Evolutionary conservation across 2,888 invertebrate species (phyloP).

Genomic region (Cryptus armator): DNA sequence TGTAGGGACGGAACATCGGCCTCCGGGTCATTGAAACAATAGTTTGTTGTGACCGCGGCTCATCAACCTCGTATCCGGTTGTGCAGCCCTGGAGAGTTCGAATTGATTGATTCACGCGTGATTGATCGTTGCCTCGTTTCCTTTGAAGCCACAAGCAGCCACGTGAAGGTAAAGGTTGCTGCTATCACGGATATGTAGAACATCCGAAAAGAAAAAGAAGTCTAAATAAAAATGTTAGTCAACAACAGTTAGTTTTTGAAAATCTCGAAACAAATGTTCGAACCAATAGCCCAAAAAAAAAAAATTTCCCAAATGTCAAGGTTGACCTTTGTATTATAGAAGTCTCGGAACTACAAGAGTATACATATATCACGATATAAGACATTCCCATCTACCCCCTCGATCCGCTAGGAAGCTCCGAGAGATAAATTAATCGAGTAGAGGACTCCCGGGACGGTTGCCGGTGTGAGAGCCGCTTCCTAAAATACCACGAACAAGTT

Average conservation of each 20-base stretch:
- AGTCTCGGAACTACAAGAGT: constrained; percentile 10
- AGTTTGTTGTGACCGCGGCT: constrained; percentile 78
- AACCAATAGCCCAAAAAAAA: background rate
- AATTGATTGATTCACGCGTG: constrained; percentile 76
- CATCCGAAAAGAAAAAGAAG: background rate
- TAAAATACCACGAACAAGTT: constrained; percentile 81
- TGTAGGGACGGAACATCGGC: constrained; percentile 46
- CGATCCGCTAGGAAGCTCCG: constrained; percentile 36
- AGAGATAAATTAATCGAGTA: constrained; percentile 76
- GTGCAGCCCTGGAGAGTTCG: constrained; percentile 46
- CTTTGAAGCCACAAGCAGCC: constrained; percentile 17
- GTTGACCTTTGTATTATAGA: background rate
- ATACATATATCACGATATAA: constrained; percentile 47
- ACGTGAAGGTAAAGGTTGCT: constrained; percentile 1
- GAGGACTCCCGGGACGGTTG: constrained; percentile 58
- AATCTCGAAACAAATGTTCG: background rate
- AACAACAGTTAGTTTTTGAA: background rate
- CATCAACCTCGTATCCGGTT: constrained; percentile 73
- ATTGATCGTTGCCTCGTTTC: constrained; percentile 74
- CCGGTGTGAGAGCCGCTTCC: constrained; percentile 71
- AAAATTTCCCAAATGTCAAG: constrained; percentile 40
- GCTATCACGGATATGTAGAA: background rate
- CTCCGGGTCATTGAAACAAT: constrained; percentile 79
- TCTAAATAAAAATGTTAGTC: background rate
- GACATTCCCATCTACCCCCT: constrained; percentile 35